These are phyloP conservation scores for Diplosoma virens DNA, from an alignment of 23 tunicate genomes.

Conservation along the genomic window DNA sequence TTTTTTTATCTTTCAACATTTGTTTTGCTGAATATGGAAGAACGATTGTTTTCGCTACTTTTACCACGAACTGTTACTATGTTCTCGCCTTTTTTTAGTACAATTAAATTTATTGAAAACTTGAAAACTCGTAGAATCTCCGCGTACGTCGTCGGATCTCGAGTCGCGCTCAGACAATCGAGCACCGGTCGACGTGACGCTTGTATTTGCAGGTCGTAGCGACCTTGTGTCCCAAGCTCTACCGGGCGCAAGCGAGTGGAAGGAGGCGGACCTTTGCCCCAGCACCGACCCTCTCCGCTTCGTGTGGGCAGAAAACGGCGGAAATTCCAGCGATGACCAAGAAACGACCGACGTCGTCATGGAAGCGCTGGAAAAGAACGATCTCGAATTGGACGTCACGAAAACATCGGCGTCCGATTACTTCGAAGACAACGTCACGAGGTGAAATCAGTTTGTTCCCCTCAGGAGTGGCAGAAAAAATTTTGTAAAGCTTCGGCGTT, in stretches of 20 bases:
- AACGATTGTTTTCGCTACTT: too few species aligned
- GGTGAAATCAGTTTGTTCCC: background rate
- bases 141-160: too few species aligned
- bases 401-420: background rate
- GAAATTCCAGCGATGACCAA: background rate
- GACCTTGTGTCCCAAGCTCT: conserved; percentile 67
- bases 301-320: conserved; percentile 26
- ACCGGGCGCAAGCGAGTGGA: conserved; percentile 51
- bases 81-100: too few species aligned
- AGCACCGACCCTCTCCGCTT: conserved; percentile 70
- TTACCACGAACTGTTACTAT: too few species aligned
- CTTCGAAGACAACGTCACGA: conserved; percentile 19
- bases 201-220: conserved; percentile 58
- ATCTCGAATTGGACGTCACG: background rate
- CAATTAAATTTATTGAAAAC: too few species aligned
- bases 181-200: too few species aligned
- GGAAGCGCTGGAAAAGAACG: background rate
- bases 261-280: conserved; percentile 51
- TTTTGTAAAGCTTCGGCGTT: background rate
- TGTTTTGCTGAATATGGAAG: too few species aligned
- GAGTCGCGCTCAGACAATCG: too few species aligned
- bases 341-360: background rate
- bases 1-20: too few species aligned
- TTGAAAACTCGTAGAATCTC: too few species aligned
- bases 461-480: background rate